phyloP scores from a whole-genome alignment of 2,797 vertebrate species.

The Sebastes jordani region DNA sequence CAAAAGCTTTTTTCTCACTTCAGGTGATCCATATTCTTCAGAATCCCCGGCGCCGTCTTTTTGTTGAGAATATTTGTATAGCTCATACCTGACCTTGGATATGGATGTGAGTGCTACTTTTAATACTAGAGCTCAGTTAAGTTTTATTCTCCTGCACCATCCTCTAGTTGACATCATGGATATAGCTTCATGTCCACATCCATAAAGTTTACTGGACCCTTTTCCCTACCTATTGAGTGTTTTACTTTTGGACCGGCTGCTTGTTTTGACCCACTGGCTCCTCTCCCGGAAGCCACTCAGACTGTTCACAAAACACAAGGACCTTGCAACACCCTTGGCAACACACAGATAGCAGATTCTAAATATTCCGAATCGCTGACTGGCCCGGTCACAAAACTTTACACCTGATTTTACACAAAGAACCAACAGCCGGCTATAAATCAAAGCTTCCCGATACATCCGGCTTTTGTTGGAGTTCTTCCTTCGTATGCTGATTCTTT shows the following conservation, averaged over 20 bases:
- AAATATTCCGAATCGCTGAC: constrained; percentile 22
- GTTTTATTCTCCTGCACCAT: background rate
- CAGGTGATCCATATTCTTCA: background rate
- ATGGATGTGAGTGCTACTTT: background rate
- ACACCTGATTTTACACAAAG: background rate
- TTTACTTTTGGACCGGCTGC: background rate
- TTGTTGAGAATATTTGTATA: background rate
- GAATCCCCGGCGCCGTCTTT: background rate
- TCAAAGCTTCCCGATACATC: constrained; percentile 8
- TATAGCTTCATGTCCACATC: background rate
- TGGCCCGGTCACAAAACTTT: background rate
- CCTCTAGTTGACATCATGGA: background rate
- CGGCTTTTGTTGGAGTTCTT: background rate
- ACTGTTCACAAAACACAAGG: constrained; percentile 13
- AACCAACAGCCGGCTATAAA: constrained; percentile 23
- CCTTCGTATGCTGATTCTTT: constrained; percentile 5
- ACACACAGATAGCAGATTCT: constrained; percentile 10
- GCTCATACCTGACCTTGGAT: background rate
- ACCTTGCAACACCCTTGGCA: constrained; percentile 56
- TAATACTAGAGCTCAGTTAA: background rate
- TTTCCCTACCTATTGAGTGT: constrained; percentile 1
- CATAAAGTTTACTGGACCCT: constrained; percentile 13
- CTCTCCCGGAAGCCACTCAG: constrained; percentile 50
- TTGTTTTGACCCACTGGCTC: constrained; percentile 42
- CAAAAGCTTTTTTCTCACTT: background rate